phyloP scores from a whole-genome alignment of 1,140 invertebrate genomes.

The Hycleus phaleratus region DNA sequence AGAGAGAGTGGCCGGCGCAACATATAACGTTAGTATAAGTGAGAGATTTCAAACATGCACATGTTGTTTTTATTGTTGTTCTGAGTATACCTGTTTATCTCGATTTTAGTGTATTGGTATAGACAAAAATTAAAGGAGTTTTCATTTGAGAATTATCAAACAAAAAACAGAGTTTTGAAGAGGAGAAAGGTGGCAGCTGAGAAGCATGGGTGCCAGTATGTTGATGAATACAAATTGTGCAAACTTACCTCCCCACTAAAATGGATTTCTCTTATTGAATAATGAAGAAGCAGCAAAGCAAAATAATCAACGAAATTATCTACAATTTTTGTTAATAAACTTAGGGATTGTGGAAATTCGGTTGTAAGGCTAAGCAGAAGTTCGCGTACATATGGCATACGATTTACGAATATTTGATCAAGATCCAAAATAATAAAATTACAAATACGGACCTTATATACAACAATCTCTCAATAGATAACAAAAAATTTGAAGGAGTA shows the following conservation, averaged over 20 bases:
- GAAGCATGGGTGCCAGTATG: conserved; percentile 13
- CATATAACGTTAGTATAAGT: conserved; percentile 44
- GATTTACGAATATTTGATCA: not conserved
- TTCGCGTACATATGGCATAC: conserved; percentile 23
- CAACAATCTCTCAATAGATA: conserved; percentile 3
- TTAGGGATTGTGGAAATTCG: conserved; percentile 1
- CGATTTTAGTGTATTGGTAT: conserved; percentile 27
- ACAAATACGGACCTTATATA: no score
- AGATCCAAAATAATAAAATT: no score
- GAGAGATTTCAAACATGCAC: conserved; percentile 37
- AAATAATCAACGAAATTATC: conserved; percentile 2
- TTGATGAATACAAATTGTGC: conserved; percentile 11
- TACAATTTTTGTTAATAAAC: not conserved
- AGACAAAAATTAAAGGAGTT: no score
- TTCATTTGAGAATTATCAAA: no score
- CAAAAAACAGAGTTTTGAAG: conserved; percentile 10
- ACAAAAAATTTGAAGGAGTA: conserved; percentile 8
- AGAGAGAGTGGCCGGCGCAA: conserved; percentile 35
- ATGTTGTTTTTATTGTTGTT: conserved; percentile 3
- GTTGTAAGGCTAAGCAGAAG: conserved; percentile 21
- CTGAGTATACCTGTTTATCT: conserved; percentile 21
- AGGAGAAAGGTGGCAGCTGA: conserved; percentile 5
- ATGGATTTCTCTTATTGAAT: no score
- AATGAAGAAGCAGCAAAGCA: conserved; percentile 7
- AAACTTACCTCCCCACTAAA: not conserved